Base-by-base conservation (phyloP, 2,888 invertebrate genomes). In the Chaetogeoica ovagalla region DNA sequence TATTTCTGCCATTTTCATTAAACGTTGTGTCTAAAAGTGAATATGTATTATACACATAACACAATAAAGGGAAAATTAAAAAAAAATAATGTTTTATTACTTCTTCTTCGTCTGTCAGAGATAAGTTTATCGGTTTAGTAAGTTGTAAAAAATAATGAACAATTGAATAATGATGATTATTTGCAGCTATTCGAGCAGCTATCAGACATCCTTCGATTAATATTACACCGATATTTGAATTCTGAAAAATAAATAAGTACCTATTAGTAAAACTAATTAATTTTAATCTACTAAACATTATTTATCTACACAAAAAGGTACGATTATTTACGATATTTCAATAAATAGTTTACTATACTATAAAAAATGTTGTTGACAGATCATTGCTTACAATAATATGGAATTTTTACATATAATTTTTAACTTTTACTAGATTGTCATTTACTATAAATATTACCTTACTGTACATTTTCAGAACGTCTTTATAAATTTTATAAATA, bases 181-280 rank as follows among this genome's bases (percentile, higher is more conserved):
- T 93, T 52, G 96, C 94, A 7, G 96, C 93, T 82, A 97, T 93
- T 84, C 96, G 90, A 0, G 96, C 95, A 7, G 97, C 97, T 88
- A 98, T 98, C 84, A 97, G 92, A 85, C 96, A 94, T 0, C 97
- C 96, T 86, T 98, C 98, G 7, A 96, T 95, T 86, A 98, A 97
- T 70, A 98, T 91, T 70, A 97, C 93, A 75, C 94, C 95, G 48
- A 96, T 96, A 86, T 94, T 93, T 84, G 94, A 92, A 85, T 95
- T 96, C 89, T 88, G 84, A 82, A 74, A 71, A 1, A 39, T 57
- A 74, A 75, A 75, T 30, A 57, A 37, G 37, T 71, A 57, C 57
- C 21, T 57, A 70, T 39, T n/a, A 65, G 17, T 52, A 52, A 17
- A 52, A 52, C 13, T 43, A 43, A 30, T 30, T 43, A 9, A 2